Conservation (phyloP, 2,888 invertebrate species). For the Nomada fucata region DNA sequence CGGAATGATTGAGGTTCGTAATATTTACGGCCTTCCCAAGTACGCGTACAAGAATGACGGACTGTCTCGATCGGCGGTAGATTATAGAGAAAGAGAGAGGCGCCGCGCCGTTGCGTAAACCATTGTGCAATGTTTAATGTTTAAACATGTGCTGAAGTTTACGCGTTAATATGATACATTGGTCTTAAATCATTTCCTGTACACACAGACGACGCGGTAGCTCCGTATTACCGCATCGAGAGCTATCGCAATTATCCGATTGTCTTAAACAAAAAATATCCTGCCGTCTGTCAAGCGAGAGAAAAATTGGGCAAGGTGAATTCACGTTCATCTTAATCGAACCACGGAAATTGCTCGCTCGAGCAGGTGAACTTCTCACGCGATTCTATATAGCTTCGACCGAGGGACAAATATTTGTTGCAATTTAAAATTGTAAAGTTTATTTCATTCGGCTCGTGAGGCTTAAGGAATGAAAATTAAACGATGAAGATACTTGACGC, state of each 20-base stretch:
- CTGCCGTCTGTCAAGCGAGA: background rate
- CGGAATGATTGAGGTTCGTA: background rate
- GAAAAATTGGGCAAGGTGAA: background rate
- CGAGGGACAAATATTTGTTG: no score
- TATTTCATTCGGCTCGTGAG: no score
- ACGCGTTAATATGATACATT: slow-evolving; percentile 1
- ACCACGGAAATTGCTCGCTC: no score
- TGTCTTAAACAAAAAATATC: slow-evolving; percentile 1
- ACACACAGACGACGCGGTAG: background rate
- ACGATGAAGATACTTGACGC: background rate
- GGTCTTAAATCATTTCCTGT: slow-evolving; percentile 4
- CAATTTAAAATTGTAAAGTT: no score
- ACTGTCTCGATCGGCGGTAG: background rate
- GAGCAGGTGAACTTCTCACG: no score
- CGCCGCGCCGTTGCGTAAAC: background rate
- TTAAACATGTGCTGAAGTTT: background rate
- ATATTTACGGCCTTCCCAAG: background rate
- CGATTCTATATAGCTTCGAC: no score
- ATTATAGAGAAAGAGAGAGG: background rate
- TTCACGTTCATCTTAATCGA: no score
- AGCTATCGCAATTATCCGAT: slow-evolving; percentile 17
- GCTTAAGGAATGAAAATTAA: no score
- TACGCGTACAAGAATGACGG: background rate
- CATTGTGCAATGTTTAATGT: slow-evolving; percentile 5
- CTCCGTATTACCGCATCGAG: background rate